These are phyloP conservation scores for Ennomos erosarius DNA, from an alignment of 2,888 invertebrate species.

Conservation along the genomic window DNA sequence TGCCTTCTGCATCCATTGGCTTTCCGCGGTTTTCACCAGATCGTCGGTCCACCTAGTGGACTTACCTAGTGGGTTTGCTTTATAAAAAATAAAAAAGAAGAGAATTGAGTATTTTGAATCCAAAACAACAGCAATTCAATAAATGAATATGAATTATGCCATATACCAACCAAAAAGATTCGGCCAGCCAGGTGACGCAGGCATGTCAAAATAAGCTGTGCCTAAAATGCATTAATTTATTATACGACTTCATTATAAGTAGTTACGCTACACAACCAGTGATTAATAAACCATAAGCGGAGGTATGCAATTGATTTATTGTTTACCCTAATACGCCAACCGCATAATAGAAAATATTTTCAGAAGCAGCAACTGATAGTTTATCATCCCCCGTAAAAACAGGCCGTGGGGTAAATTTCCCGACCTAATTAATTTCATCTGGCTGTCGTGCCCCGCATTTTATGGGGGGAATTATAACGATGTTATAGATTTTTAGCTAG, in stretches of 20 bases:
- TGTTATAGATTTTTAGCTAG: slow-evolving; percentile 3
- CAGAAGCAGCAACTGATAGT: slow-evolving; percentile 33
- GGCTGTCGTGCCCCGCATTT: slow-evolving; percentile 34
- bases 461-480: slow-evolving; percentile 37
- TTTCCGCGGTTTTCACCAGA: too few species aligned
- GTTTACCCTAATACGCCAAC: slow-evolving; percentile 7
- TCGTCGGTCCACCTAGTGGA: too few species aligned
- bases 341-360: slow-evolving; percentile 36
- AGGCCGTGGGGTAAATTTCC: slow-evolving; percentile 34
- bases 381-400: slow-evolving; percentile 41
- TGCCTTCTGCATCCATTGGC: too few species aligned
- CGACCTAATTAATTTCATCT: slow-evolving; percentile 46
- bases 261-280: not conserved
- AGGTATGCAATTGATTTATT: slow-evolving; percentile 9
- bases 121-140: too few species aligned
- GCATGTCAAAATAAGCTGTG: too few species aligned
- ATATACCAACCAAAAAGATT: too few species aligned
- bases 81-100: too few species aligned
- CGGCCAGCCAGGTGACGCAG: too few species aligned
- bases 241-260: not conserved
- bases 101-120: too few species aligned
- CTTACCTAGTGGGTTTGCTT: too few species aligned
- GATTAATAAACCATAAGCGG: slow-evolving; percentile 8
- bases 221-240: not conserved
- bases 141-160: too few species aligned